A percentile compares a stretch with the other conserved stretches of the same genome.
Conservation (phyloP, 2,113 vertebrate genomes). For the Tachysurus fulvidraco region DNA sequence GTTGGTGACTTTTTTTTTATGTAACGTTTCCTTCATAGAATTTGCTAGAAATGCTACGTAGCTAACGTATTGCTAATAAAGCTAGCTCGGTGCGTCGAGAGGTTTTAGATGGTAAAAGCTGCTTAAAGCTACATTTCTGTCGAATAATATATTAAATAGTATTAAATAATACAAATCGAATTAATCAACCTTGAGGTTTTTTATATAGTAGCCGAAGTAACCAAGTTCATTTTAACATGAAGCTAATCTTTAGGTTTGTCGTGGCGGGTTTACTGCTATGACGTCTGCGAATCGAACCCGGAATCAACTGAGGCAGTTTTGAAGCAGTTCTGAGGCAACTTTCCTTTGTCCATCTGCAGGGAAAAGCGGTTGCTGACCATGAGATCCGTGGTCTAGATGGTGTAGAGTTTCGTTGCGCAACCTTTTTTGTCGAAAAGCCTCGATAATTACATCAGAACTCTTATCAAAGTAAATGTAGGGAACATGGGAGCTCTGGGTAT, state of each 20-base stretch:
- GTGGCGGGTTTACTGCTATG: conserved; percentile 13
- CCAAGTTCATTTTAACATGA: not conserved
- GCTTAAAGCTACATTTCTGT: not conserved
- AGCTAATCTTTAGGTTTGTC: conserved; percentile 12
- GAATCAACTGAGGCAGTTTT: conserved; percentile 55
- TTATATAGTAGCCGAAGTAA: not conserved
- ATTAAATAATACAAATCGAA: no score
- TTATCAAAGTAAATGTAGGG: conserved; percentile 92
- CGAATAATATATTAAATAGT: no score
- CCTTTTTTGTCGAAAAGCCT: conserved; percentile 87
- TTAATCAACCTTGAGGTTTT: not conserved
- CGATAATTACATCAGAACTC: conserved; percentile 89
- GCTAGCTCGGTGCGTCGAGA: not conserved
- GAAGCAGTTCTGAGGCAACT: conserved; percentile 80
- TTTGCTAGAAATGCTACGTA: conserved; percentile 24
- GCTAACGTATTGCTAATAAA: not conserved
- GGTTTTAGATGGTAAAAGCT: not conserved
- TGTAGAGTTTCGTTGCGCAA: conserved; percentile 86
- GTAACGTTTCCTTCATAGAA: conserved; percentile 15
- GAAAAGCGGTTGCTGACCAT: conserved; percentile 80
- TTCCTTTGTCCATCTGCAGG: conserved; percentile 90
- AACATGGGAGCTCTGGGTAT: conserved; percentile 90
- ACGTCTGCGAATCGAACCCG: not conserved
- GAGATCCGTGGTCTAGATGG: conserved; percentile 89
- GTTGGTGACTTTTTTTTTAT: not conserved